Percentiles rank a stretch among this genome's conserved stretches.
Conservation (phyloP, 2,888 invertebrate species). For the Drosophila koepferae region DNA sequence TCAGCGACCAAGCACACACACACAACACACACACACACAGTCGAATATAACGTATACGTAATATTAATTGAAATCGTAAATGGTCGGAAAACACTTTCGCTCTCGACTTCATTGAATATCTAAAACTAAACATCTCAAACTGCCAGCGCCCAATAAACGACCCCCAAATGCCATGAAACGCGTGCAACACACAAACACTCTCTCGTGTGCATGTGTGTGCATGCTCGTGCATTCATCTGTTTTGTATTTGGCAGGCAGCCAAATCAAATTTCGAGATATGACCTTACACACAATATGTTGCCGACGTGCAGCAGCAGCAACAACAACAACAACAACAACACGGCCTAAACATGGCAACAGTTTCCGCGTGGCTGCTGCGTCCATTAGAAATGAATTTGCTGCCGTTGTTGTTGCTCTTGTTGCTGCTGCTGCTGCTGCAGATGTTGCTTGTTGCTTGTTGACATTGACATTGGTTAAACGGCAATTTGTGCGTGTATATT, state of each 20-base stretch:
- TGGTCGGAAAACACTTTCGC: slow-evolving; percentile 73
- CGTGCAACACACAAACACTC: slow-evolving; percentile 43
- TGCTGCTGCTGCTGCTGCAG: slow-evolving; percentile 30
- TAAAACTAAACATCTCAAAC: slow-evolving; percentile 78
- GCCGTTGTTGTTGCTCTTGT: slow-evolving; percentile 31
- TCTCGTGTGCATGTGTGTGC: slow-evolving; percentile 6
- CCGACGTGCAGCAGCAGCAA: slow-evolving; percentile 41
- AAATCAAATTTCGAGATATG: slow-evolving; percentile 78
- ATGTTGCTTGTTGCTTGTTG: slow-evolving; percentile 63
- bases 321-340: slow-evolving; percentile 10
- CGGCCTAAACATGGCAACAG: slow-evolving; percentile 69
- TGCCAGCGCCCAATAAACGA: slow-evolving; percentile 60
- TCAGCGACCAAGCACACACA: slow-evolving; percentile 60
- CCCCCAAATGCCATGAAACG: slow-evolving; percentile 46
- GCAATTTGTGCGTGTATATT: slow-evolving; percentile 73
- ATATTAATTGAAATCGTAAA: slow-evolving; percentile 70
- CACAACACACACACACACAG: slow-evolving; percentile 4
- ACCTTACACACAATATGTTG: slow-evolving; percentile 68
- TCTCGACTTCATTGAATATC: slow-evolving; percentile 76
- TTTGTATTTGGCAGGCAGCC: slow-evolving; percentile 76
- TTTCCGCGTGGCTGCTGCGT: slow-evolving; percentile 76
- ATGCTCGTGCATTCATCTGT: slow-evolving; percentile 62
- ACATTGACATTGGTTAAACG: slow-evolving; percentile 78
- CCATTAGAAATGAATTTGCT: slow-evolving; percentile 76
- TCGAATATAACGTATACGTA: slow-evolving; percentile 59